Conservation (phyloP, 2,113 vertebrate species). For the Corythornis madagascariensis region DNA sequence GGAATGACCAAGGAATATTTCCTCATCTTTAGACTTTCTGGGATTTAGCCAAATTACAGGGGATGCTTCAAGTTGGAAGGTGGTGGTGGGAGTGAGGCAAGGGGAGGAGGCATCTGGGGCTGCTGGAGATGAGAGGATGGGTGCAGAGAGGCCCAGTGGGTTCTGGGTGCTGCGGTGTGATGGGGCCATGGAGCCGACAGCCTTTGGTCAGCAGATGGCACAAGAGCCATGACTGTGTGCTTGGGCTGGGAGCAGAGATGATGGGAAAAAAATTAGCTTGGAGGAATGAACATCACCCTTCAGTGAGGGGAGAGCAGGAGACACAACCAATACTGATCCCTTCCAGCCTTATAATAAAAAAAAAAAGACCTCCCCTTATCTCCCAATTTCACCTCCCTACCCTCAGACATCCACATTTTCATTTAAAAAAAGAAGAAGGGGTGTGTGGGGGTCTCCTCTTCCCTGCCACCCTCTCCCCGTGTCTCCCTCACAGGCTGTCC, state of each 20-base stretch:
- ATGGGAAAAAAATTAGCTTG: not conserved
- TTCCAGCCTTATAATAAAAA: not conserved
- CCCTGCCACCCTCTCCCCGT: fast-evolving
- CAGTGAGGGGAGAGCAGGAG: not conserved
- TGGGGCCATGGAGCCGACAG: not conserved
- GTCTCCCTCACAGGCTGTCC: fast-evolving
- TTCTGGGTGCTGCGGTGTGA: not conserved
- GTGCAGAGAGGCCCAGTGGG: not conserved
- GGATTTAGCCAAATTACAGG: not conserved
- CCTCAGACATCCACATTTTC: not conserved
- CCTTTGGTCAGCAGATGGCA: conserved; percentile 53
- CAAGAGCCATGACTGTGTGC: not conserved
- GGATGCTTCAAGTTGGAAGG: not conserved
- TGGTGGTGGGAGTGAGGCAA: fast-evolving
- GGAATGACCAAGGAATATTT: too few species aligned
- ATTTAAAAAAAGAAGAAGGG: not conserved
- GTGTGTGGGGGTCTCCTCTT: not conserved
- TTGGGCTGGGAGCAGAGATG: not conserved
- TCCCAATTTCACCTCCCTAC: fast-evolving
- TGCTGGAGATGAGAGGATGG: not conserved
- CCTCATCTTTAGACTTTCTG: not conserved
- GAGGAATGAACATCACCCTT: too few species aligned
- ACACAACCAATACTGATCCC: fast-evolving
- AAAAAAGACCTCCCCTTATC: not conserved
- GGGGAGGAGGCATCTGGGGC: not conserved